These are phyloP conservation scores for Gambelia wislizenii DNA, from an alignment of 2,797 vertebrate species.

Conservation along the genomic window DNA sequence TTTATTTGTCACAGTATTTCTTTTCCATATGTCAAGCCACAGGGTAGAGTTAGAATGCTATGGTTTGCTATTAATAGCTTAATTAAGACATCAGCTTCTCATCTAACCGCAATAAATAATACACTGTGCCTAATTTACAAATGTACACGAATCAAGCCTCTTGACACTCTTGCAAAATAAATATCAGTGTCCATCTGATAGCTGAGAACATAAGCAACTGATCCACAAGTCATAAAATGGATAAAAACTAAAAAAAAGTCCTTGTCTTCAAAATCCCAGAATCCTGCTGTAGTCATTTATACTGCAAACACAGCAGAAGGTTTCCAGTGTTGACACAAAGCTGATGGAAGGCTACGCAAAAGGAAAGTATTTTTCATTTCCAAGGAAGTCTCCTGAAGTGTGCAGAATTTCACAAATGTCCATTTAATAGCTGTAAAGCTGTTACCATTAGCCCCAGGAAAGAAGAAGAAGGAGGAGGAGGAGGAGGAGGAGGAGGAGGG, in stretches of 20 bases:
- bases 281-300: constrained; percentile 6
- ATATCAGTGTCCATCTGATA: constrained; percentile 21
- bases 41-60: constrained; percentile 2
- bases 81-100: constrained; percentile 32
- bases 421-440: constrained; percentile 31
- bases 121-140: constrained; percentile 29
- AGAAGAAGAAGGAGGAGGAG: accelerated
- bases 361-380: constrained; percentile 1
- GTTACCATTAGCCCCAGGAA: constrained; percentile 11
- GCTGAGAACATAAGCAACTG: constrained; percentile 17
- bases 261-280: constrained; percentile 28
- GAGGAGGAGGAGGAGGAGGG: no score
- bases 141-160: constrained; percentile 23
- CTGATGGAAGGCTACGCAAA: not conserved
- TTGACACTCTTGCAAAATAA: constrained; percentile 31
- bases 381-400: constrained; percentile 17
- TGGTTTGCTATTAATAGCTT: constrained; percentile 35
- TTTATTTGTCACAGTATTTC: constrained; percentile 13
- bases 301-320: constrained; percentile 9
- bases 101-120: constrained; percentile 38
- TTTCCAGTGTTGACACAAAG: not conserved
- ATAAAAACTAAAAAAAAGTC: constrained; percentile 19
- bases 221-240: constrained; percentile 3
- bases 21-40: constrained; percentile 2
- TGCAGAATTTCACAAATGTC: constrained; percentile 34